Conservation (phyloP, 2,888 invertebrate species). For the Silvanus unidentatus region DNA sequence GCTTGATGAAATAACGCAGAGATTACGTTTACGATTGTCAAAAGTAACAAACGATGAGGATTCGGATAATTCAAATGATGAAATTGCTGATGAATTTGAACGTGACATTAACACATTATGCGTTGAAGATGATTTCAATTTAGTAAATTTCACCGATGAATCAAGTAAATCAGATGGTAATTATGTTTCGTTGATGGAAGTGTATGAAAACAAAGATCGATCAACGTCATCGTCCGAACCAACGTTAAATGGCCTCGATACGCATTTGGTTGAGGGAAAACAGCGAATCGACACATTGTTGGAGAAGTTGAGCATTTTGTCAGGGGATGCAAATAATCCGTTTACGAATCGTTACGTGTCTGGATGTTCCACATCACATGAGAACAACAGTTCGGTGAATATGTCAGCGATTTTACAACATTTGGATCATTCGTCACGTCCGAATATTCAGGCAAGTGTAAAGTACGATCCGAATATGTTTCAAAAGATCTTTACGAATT, state of each 20-base stretch:
- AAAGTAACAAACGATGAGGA: conserved; percentile 53
- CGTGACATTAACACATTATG: conserved; percentile 51
- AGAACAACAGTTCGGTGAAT: conserved; percentile 18
- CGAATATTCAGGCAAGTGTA: conserved; percentile 26
- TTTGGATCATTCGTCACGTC: conserved; percentile 27
- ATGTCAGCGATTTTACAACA: conserved; percentile 27
- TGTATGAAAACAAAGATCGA: neutral
- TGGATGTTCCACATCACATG: conserved; percentile 37
- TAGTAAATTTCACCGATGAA: conserved; percentile 36
- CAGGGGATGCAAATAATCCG: conserved; percentile 19
- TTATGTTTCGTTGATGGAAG: neutral
- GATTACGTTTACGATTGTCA: conserved; percentile 52
- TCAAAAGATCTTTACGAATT: conserved; percentile 14
- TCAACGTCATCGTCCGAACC: neutral
- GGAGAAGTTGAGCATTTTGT: conserved; percentile 36
- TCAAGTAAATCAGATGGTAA: neutral
- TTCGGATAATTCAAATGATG: conserved; percentile 44
- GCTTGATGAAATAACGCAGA: conserved; percentile 58
- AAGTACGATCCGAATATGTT: conserved; percentile 22
- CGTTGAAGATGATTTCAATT: conserved; percentile 41
- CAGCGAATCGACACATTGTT: conserved; percentile 40
- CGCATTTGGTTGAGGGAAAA: conserved; percentile 32
- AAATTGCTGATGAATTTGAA: conserved; percentile 53
- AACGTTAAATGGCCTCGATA: conserved; percentile 19
- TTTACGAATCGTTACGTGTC: conserved; percentile 38